Base-by-base conservation (phyloP, 1,140 invertebrate genomes). In the Drosophila subpulchrella region DNA sequence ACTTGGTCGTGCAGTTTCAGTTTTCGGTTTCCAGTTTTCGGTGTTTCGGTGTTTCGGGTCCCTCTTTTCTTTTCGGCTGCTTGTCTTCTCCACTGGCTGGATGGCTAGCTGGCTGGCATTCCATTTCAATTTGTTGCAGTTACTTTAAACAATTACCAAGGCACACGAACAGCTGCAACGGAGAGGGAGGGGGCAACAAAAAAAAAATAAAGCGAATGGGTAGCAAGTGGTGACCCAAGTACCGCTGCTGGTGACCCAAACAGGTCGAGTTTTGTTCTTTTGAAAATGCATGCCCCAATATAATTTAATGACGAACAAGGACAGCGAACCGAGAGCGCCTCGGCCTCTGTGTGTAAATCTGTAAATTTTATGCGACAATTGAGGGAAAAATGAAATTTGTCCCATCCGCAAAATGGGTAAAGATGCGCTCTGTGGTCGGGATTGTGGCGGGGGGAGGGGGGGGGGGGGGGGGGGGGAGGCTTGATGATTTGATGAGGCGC, bases 341-440 rank as follows among this genome's bases (percentile, higher is more conserved):
- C 20, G 4, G 6, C 39, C 41, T 42, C 41, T 42, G 42, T 67
- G 60, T 88, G 76, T 80, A 80, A 81, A 84, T 89, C 85, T 80
- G 81, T 75, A 81, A 81, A 81, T 84, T 89, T 89, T 89, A 89
- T 89, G 84, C 84, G 77, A 81, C 84, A 89, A 89, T 89, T 88
- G 83, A 75, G 68, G 76, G 73, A 81, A 78, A 81, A 89, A 74
- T 84, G 84, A 67, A 81, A 78, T 89, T 80, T 84, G 76, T 63
- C 50, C 73, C 70, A 68, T 60, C 30, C 17, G 20, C 62, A 54
- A 50, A 50, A 30, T 38, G 58, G 32, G 39, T 42, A 59, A 66
- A n/a, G 48, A 51, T 32, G 53, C 30, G 54, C 38, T 55, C 39
- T 74, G 67, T 61, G 55, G 67, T 47, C 48, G 70, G 39, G n/a